These are phyloP conservation scores for Cryptophagus acutangulus DNA, from an alignment of 2,888 invertebrate species.

Conservation along the genomic window DNA sequence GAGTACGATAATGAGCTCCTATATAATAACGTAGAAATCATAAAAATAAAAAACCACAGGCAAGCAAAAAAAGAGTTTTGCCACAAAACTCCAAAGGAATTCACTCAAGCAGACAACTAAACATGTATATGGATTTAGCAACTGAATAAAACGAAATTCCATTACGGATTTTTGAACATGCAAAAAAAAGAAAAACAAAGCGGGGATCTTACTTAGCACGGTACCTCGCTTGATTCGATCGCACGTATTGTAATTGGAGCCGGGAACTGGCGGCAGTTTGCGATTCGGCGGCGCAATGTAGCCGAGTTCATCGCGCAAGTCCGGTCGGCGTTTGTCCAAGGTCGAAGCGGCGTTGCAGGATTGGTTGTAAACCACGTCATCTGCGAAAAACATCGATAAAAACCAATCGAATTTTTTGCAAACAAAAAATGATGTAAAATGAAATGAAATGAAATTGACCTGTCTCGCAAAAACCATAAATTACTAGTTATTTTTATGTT, in stretches of 20 bases:
- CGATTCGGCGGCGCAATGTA: constrained; percentile 91
- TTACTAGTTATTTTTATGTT: too few relatives aligned
- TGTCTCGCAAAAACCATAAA: too few relatives aligned
- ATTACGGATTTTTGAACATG: constrained; percentile 23
- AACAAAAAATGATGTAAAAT: too few relatives aligned
- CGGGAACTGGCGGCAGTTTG: constrained; percentile 87
- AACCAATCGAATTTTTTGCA: too few relatives aligned
- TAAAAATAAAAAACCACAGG: too few relatives aligned
- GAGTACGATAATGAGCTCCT: constrained; percentile 51
- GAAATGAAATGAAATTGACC: too few relatives aligned
- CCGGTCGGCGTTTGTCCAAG: constrained; percentile 76
- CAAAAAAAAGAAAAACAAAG: constrained; percentile 25
- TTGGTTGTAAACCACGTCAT: constrained; percentile 88
- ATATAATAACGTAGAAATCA: constrained; percentile 29
- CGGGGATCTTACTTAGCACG: constrained; percentile 71
- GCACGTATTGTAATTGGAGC: constrained; percentile 90
- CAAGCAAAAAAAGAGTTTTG: too few relatives aligned
- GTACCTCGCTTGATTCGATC: constrained; percentile 92
- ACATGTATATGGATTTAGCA: too few relatives aligned
- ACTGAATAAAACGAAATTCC: too few relatives aligned
- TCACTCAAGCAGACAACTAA: too few relatives aligned
- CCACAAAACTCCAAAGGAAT: too few relatives aligned
- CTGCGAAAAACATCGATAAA: constrained; percentile 53
- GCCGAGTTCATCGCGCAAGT: constrained; percentile 81
- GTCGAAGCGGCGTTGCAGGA: constrained; percentile 61